phyloP scores from a whole-genome alignment of 2,797 vertebrate species.

The Acridotheres tristis region DNA sequence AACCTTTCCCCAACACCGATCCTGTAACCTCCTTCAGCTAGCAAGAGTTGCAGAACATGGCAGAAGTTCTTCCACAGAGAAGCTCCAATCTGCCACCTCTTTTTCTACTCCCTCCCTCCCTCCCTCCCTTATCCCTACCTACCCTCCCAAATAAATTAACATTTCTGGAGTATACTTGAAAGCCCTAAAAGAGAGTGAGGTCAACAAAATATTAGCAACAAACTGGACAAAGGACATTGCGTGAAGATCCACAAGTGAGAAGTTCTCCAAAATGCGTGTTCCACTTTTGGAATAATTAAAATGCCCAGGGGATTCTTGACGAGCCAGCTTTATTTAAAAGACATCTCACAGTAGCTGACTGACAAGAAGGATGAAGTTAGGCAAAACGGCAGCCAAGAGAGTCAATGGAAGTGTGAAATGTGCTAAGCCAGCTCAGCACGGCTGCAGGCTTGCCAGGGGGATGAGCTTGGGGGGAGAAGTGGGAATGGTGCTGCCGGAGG shows the following conservation, averaged over 20 bases:
- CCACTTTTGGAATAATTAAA: conserved; percentile 25
- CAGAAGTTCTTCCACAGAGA: neutral
- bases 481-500: rapidly evolving
- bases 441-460: neutral
- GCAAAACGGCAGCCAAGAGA: conserved; percentile 45
- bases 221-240: neutral
- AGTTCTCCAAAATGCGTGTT: neutral
- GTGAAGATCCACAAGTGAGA: neutral
- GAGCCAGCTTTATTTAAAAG: neutral
- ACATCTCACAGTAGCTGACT: conserved; percentile 26
- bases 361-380: conserved; percentile 52
- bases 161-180: neutral
- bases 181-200: neutral
- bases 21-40: neutral
- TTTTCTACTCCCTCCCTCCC: neutral
- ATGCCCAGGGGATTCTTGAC: neutral
- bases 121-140: neutral
- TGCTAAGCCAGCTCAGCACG: neutral
- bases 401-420: conserved; percentile 53
- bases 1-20: rapidly evolving
- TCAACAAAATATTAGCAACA: neutral
- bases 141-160: neutral
- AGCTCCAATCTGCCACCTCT: neutral
- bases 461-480: neutral
- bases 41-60: neutral